Base-by-base conservation (phyloP, 2,888 invertebrate species). In the Steinernema scapterisci region DNA sequence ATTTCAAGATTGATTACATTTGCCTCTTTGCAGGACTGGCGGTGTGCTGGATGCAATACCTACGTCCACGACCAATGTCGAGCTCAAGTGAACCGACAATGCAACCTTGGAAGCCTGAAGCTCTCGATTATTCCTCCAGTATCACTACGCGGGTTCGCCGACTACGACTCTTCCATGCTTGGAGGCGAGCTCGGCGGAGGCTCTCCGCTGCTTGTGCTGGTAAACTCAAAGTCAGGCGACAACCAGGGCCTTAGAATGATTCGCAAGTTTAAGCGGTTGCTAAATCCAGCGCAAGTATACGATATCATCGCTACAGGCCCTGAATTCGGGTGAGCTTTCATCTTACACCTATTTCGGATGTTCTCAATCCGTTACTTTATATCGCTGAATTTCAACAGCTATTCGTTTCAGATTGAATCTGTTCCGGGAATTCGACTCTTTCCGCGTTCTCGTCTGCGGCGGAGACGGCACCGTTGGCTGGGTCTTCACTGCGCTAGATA, bases 391-490 rank as follows among this genome's bases (percentile, higher is more conserved):
- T n/a, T n/a, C n/a, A n/a, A n/a, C n/a, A n/a, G n/a, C n/a, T n/a
- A n/a, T n/a, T n/a, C n/a, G n/a, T 85, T 87, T 23, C 89, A 92
- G 92, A 82, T 90, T 97, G 84, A 91, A 94, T 78, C 91, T 97
- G 83, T 97, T 97, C 90, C 91, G 95, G 83, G 94, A 94, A 89
- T 95, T 97, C 88, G 95, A 96, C 88, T 95, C 95, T 82, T 94
- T 97, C 88, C 92, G 97, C 83, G 95, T 97, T 87, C 91, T 97
- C 80, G 95, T 97, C 77, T 97, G 97, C 91, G 96, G 96, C 70
- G 97, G 97, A 0, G 97, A 97, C 89, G 97, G 97, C 23, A 95
- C 95, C 45, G 95, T 97, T 9, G 95, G 97, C 73, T 97, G 97
- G 97, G 97, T 97, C 77, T 91, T 97, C 79, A 93, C 94, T 80